Base-by-base conservation (phyloP, 2,113 vertebrate genomes). In the Alligator mississippiensis region DNA sequence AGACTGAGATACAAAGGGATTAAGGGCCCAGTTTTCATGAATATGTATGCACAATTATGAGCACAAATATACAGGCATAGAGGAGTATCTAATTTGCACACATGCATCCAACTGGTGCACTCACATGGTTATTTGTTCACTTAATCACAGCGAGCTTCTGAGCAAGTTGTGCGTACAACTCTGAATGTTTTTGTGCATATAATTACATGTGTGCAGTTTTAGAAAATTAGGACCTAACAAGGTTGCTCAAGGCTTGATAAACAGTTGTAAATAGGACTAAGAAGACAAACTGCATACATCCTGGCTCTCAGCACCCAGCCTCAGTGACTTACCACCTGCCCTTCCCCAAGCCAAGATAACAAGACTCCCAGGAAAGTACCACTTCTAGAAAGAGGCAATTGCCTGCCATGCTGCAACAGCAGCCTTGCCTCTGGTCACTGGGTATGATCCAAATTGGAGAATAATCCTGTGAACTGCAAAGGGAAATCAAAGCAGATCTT, bases 401-500 rank as follows among this genome's bases (percentile, higher is more conserved):
- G 47, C 78, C 81, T 80, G 38, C 61, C 1, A 0, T 27, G 61
- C 28, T 25, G 60, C n/a, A 90, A 72, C 2, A 1, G 62, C 27
- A 82, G 17, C 16, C 61, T 83, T 76, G 12, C 86, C 82, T 64
- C 19, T 38, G 54, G 78, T 60, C 84, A 66, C 22, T 61, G 47
- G 30, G 19, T 83, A 19, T 84, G 77, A 84, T 28, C 34, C 7
- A 24, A 60, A n/a, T 85, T 89, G 93, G 90, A 90, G 93, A 88
- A 24, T 55, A 61, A 30, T 79, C 89, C 88, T 84, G 81, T 81
- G 93, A n/a, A 61, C 87, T 78, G 57, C 75, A 88, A 61, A 66
- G 82, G 74, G 75, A 94, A 94, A 92, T 91, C 84, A 80, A 88
- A 95, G 86, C 64, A 85, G 84, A 84, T 90, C 86, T 93, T 92